Evolutionary conservation across 2,113 vertebrate genomes (phyloP).

Genomic region (Oreotrochilus melanogaster): DNA sequence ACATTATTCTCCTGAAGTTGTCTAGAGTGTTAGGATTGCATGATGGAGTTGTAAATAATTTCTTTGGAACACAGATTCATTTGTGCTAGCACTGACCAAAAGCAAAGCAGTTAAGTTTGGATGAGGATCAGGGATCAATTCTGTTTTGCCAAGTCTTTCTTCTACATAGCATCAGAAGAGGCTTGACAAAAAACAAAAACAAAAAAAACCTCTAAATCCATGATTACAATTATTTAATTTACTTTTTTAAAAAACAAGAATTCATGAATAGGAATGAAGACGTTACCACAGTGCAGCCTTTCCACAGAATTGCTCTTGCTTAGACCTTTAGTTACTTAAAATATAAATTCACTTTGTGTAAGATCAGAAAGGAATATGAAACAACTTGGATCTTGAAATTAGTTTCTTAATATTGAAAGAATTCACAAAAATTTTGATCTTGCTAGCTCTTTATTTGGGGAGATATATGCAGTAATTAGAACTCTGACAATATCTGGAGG

Average conservation of each 20-base stretch:
- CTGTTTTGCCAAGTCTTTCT: background rate
- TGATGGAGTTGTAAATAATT: background rate
- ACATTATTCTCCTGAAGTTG: background rate
- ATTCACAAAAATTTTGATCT: background rate
- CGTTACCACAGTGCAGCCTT: background rate
- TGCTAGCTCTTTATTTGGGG: background rate
- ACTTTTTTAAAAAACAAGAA: background rate
- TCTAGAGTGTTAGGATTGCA: background rate
- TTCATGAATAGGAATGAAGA: background rate
- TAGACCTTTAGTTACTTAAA: background rate
- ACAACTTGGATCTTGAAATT: background rate
- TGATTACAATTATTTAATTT: too few species aligned
- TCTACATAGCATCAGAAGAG: background rate
- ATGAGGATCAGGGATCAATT: background rate
- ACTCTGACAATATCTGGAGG: background rate
- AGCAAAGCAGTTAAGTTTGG: background rate
- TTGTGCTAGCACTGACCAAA: background rate
- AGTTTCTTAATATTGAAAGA: background rate
- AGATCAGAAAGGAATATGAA: background rate
- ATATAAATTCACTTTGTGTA: background rate
- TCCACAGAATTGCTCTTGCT: background rate
- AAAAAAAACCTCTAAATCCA: too few species aligned
- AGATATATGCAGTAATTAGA: background rate
- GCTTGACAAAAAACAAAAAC: background rate
- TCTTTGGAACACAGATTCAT: background rate